Evolutionary conservation across 2,797 vertebrate genomes (phyloP).

Genomic region (Botia kubotai): DNA sequence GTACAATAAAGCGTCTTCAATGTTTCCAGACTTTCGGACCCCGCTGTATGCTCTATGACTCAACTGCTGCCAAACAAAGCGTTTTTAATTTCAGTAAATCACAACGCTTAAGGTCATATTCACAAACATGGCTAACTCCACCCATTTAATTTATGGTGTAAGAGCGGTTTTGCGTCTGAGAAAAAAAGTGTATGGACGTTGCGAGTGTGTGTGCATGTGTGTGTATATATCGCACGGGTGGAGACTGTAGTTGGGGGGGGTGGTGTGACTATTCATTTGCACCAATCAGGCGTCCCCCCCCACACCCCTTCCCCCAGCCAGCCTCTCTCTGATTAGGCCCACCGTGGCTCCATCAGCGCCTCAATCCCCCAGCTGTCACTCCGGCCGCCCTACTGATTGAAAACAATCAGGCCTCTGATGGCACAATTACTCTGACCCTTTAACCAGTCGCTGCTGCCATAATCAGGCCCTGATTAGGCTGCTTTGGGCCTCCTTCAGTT

Average conservation of each 20-base stretch:
- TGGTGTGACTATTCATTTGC: conserved; percentile 96
- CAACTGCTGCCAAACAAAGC: not conserved
- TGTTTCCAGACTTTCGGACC: not conserved
- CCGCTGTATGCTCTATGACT: not conserved
- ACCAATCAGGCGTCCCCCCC: conserved; percentile 91
- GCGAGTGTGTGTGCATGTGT: conserved; percentile 22
- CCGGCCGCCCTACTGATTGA: conserved; percentile 98
- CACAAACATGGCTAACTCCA: conserved; percentile 12
- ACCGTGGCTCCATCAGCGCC: conserved; percentile 96
- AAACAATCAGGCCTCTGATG: conserved; percentile 99
- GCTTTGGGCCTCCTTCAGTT: conserved; percentile 99
- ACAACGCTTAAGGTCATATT: conserved; percentile 22
- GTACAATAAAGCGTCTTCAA: not conserved
- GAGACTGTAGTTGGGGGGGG: conserved; percentile 58
- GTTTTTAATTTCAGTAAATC: not conserved
- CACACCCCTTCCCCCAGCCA: conserved; percentile 67
- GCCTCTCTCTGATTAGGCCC: conserved; percentile 93
- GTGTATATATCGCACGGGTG: conserved; percentile 42
- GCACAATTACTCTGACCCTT: conserved; percentile 99
- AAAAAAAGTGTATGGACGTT: not conserved
- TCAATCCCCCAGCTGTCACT: conserved; percentile 99
- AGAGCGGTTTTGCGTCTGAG: not conserved
- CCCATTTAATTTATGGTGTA: conserved; percentile 33
- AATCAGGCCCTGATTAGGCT: conserved; percentile 99
- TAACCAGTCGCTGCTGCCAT: conserved; percentile 98